These are phyloP conservation scores for Leucophenga montana DNA, from an alignment of 2,888 invertebrate genomes.

Conservation along the genomic window DNA sequence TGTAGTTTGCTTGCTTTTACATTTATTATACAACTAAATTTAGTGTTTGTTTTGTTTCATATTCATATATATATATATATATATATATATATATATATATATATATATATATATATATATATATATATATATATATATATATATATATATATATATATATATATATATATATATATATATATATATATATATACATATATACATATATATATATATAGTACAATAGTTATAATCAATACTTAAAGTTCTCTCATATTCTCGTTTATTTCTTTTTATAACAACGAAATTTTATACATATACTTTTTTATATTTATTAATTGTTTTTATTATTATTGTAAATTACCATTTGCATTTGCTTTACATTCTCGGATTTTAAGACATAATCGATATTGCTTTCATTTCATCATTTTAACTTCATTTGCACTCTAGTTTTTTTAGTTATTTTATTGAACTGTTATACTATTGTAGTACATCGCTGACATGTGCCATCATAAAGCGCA, in stretches of 20 bases:
- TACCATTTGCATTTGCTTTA: too few species aligned
- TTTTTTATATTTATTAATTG: background rate
- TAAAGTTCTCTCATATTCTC: background rate
- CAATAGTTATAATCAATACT: slow-evolving; percentile 19
- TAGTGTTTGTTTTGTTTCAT: background rate
- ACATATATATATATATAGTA: slow-evolving; percentile 7
- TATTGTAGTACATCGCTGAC: too few species aligned
- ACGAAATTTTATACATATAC: background rate
- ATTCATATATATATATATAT: background rate
- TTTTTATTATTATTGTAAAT: background rate
- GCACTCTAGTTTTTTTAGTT: too few species aligned
- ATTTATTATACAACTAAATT: too few species aligned
- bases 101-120: slow-evolving; percentile 16
- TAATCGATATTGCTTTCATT: too few species aligned
- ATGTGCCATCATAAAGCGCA: too few species aligned
- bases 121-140: slow-evolving; percentile 12
- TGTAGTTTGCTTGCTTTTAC: too few species aligned
- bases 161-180: slow-evolving; percentile 25
- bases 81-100: slow-evolving; percentile 16
- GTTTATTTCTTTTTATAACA: background rate
- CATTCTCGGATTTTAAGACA: background rate
- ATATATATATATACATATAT: slow-evolving; percentile 23
- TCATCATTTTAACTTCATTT: too few species aligned
- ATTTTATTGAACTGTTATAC: too few species aligned
- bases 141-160: slow-evolving; percentile 20